Base-by-base conservation (phyloP, 2,797 vertebrate genomes). In the Enoplosus armatus region DNA sequence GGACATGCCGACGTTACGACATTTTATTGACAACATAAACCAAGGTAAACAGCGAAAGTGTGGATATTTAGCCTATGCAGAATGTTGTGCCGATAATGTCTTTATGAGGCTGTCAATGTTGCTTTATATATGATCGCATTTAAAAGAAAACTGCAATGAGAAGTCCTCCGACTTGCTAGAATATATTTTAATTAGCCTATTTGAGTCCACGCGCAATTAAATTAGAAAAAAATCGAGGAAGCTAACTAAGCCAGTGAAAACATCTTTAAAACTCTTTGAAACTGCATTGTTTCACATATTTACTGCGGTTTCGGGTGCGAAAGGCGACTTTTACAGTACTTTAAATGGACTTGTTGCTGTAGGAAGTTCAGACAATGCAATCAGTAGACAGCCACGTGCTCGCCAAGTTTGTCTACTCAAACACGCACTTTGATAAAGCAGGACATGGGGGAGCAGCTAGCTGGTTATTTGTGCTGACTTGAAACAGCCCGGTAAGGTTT, bases 371-470 rank as follows among this genome's bases (percentile, higher is more conserved):
- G 89, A 96, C 95, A 96, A 96, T 96, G 94, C 94, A 84, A 87
- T 84, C 84, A 88, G 79, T 78, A 86, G 87, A 91, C 90, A 95
- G 90, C 95, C 94, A 96, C 95, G 95, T 96, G 95, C 94, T 96
- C 95, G 73, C 33, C 56, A 80, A 81, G 87, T 90, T 89, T 91
- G 66, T 90, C 63, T 80, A 72, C 59, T 79, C 83, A 65, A 82
- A 90, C 72, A 84, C 56, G 87, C 87, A 79, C 29, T 62, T 33
- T 65, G 61, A 84, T 63, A 74, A 62, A 83, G 59, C 45, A 15
- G 56, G 26, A 27, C 63, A 51, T n/a, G 14, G 65, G 15, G 5
- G 22, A 29, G 39, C 2, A 27, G 11, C 14, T 14, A 2, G 1
- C 10, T 4, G 8, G 8, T n/a, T n/a, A 2, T 35, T 56, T 27